Evolutionary conservation across 2,797 vertebrate genomes (phyloP).

Genomic region (Esox masquinongy): DNA sequence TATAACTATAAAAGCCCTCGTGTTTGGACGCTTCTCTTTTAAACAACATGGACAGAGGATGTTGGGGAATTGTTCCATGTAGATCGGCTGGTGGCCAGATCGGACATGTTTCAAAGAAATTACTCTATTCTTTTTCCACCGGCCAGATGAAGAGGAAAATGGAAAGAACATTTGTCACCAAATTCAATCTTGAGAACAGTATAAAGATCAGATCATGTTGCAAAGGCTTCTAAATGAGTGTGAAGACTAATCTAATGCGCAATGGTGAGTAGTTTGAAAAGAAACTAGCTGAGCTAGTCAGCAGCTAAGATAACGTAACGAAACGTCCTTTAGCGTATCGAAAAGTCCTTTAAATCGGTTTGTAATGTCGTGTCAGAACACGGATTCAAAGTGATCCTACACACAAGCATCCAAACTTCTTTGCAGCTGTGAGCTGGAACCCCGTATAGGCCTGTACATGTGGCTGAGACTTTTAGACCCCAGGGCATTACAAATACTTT

Average conservation of each 20-base stretch:
- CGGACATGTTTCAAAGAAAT: constrained; percentile 6
- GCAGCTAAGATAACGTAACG: background rate
- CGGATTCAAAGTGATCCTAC: background rate
- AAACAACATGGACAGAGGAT: constrained; percentile 3
- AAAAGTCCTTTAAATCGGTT: background rate
- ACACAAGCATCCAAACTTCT: background rate
- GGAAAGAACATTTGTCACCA: background rate
- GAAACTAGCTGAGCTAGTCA: background rate
- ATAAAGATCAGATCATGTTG: constrained; percentile 24
- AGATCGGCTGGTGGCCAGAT: background rate
- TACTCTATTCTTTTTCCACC: constrained; percentile 19
- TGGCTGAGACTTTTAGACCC: background rate
- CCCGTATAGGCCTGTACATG: background rate
- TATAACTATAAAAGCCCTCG: constrained; percentile 23
- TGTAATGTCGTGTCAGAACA: background rate
- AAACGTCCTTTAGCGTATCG: too few species aligned
- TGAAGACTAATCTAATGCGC: background rate
- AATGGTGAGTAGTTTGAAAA: background rate
- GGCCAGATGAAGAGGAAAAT: constrained; percentile 15
- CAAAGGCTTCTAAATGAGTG: background rate
- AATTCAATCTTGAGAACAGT: constrained; percentile 13
- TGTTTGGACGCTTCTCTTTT: constrained; percentile 2
- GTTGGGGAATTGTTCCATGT: constrained; percentile 3
- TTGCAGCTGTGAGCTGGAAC: background rate
- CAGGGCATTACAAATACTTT: background rate